phyloP scores from a whole-genome alignment of 1,140 invertebrate species.

The Ostrea denselamellosa region DNA sequence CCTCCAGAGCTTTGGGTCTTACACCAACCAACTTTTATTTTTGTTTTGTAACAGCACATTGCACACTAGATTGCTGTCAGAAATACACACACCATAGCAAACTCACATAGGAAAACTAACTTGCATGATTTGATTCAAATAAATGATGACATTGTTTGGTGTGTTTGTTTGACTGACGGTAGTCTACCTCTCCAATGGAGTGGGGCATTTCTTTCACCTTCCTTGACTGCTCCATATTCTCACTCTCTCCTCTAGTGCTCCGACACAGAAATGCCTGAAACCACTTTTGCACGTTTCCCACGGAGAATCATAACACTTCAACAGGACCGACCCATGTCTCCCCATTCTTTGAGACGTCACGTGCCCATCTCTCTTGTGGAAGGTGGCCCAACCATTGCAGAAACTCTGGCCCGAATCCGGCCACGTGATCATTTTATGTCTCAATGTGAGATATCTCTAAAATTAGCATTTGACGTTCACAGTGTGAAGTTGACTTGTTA shows the following conservation, averaged over 20 bases:
- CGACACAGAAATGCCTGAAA: constrained; percentile 51
- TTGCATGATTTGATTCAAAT: background rate
- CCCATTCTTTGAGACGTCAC: constrained; percentile 24
- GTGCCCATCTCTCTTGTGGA: constrained; percentile 54
- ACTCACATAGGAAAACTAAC: background rate
- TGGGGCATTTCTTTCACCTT: background rate
- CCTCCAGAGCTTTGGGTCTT: constrained; percentile 33
- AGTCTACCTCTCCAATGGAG: background rate
- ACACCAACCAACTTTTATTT: constrained; percentile 28
- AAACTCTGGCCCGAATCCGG: constrained; percentile 52
- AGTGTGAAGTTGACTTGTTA: constrained; percentile 44
- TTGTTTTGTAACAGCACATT: constrained; percentile 26
- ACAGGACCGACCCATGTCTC: constrained; percentile 48
- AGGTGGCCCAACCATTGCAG: constrained; percentile 53
- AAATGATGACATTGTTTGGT: background rate
- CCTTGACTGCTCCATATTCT: background rate
- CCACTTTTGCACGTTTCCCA: constrained; percentile 46
- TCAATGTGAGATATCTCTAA: constrained; percentile 12
- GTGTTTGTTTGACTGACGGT: constrained; percentile 1
- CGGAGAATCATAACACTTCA: constrained; percentile 54
- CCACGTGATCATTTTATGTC: constrained; percentile 40
- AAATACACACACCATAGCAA: constrained; percentile 32
- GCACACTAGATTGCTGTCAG: constrained; percentile 33
- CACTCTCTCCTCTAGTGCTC: constrained; percentile 48
- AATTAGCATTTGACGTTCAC: constrained; percentile 7